These are phyloP conservation scores for Heterotilapia buettikoferi DNA, from an alignment of 2,113 vertebrate genomes.

Conservation along the genomic window DNA sequence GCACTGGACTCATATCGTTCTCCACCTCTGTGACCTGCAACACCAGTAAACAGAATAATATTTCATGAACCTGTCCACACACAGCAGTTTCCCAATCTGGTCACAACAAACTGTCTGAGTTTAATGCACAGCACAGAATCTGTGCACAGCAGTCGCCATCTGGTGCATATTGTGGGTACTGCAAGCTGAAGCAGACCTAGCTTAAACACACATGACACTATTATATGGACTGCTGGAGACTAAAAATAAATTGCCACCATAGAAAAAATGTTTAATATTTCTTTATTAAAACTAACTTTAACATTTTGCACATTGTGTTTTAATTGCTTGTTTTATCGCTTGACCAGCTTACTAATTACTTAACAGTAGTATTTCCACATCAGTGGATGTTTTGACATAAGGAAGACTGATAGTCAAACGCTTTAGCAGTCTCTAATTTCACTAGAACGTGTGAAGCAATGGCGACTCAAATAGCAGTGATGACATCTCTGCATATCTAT, in stretches of 20 bases:
- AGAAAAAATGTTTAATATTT: neutral
- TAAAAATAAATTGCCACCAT: neutral
- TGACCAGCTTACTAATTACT: neutral
- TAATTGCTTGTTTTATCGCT: neutral
- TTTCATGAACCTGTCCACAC: neutral
- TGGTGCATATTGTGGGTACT: neutral
- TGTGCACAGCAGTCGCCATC: neutral
- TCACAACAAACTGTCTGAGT: neutral
- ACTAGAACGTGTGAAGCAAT: neutral
- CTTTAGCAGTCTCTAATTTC: neutral
- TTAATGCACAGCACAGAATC: neutral
- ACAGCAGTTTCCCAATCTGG: neutral
- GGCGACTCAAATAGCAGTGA: neutral
- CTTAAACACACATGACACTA: neutral
- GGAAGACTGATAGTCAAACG: neutral
- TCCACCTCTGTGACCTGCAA: slow-evolving; percentile 63
- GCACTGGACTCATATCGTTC: slow-evolving; percentile 59
- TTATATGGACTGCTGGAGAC: neutral
- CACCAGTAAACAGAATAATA: neutral
- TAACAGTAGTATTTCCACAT: neutral
- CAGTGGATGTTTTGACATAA: neutral
- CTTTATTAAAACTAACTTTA: neutral
- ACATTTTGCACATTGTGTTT: neutral
- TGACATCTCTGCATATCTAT: neutral
- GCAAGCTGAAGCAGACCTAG: neutral